phyloP scores from a whole-genome alignment of 2,888 invertebrate species.

The Teinopalpus imperialis region DNA sequence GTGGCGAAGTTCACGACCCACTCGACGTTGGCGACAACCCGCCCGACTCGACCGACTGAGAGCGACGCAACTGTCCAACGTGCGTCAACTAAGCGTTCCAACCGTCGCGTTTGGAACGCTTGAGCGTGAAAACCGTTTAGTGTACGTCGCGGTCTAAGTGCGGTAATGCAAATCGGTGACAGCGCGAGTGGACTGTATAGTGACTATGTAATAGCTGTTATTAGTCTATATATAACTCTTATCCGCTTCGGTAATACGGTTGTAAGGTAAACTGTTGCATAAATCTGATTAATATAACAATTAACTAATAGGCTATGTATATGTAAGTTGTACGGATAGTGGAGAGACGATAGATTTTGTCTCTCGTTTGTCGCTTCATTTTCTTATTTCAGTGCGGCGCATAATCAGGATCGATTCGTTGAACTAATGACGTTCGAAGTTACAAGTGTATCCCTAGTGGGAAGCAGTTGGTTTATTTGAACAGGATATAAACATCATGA shows the following conservation, averaged over 20 bases:
- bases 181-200: slow-evolving; percentile 27
- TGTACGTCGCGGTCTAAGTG: slow-evolving; percentile 5
- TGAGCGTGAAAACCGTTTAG: background rate
- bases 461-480: slow-evolving; percentile 44
- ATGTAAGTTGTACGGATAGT: slow-evolving; percentile 65
- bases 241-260: slow-evolving; percentile 72
- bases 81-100: background rate
- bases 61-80: background rate
- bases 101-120: background rate
- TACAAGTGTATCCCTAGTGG: slow-evolving; percentile 44
- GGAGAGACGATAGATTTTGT: slow-evolving; percentile 52
- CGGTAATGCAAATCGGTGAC: slow-evolving; percentile 4
- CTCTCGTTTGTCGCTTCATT: slow-evolving; percentile 46
- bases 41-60: slow-evolving; percentile 17
- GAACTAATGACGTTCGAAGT: too few relatives aligned
- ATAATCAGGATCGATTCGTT: too few relatives aligned
- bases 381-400: slow-evolving; percentile 33
- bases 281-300: slow-evolving; percentile 76
- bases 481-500: slow-evolving; percentile 39
- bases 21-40: slow-evolving; percentile 31
- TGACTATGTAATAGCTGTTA: slow-evolving; percentile 53
- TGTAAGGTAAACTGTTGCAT: slow-evolving; percentile 74
- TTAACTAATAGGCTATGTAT: slow-evolving; percentile 63
- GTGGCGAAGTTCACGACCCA: slow-evolving; percentile 29
- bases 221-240: slow-evolving; percentile 60